Percentiles rank a stretch among this genome's conserved stretches.
These are phyloP conservation scores for Morpho deidamia DNA, from an alignment of 2,888 invertebrate species.

Conservation along the genomic window DNA sequence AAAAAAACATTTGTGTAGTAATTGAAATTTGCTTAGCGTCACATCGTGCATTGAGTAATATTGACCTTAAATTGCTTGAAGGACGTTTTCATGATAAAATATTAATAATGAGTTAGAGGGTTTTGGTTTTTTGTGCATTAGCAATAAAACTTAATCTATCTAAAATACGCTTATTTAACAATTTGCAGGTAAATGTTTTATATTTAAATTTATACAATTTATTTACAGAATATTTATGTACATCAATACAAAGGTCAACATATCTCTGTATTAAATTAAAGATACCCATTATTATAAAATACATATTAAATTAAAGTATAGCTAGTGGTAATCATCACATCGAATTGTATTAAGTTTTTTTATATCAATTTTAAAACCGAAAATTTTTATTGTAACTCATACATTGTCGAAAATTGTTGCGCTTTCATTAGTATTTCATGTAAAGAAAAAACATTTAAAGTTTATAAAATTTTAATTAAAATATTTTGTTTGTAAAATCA, in stretches of 20 bases:
- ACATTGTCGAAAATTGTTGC: too few relatives aligned
- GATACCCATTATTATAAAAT: conserved; percentile 28
- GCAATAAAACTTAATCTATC: conserved; percentile 26
- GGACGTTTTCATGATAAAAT: conserved; percentile 9
- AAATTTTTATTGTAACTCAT: too few relatives aligned
- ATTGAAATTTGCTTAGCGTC: too few relatives aligned
- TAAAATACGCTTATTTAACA: conserved; percentile 29
- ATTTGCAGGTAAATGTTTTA: conserved; percentile 34
- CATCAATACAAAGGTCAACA: conserved; percentile 47
- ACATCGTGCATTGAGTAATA: too few relatives aligned
- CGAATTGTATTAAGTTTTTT: conserved; percentile 20
- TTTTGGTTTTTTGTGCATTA: conserved; percentile 23
- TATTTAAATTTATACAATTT: conserved; percentile 47
- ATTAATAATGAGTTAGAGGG: conserved; percentile 15
- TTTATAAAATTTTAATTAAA: conserved; percentile 1
- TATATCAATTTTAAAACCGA: neutral
- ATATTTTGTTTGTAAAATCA: neutral
- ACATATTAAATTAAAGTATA: conserved; percentile 30
- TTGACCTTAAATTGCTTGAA: neutral
- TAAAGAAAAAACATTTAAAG: conserved; percentile 1
- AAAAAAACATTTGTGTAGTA: too few relatives aligned
- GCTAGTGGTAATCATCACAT: conserved; percentile 66
- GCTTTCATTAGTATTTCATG: too few relatives aligned
- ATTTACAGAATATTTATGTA: conserved; percentile 53
- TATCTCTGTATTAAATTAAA: conserved; percentile 44